Evolutionary conservation across 1,140 invertebrate species (phyloP).

Genomic region (Stegodyphus dumicola): DNA sequence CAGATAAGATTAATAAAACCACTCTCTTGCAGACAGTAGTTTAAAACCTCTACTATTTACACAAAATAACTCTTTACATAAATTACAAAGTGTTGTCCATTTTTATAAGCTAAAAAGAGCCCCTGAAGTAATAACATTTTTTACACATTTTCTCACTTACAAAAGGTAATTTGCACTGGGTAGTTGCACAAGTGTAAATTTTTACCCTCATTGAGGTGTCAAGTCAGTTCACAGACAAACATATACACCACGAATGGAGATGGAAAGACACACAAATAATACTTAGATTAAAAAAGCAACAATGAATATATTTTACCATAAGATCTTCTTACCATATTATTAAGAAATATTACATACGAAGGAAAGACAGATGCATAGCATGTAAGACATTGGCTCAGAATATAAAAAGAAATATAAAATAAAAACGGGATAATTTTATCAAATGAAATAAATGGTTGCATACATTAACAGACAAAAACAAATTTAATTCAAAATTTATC

Average conservation of each 20-base stretch:
- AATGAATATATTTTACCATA: neutral
- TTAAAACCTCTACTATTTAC: slow-evolving; percentile 60
- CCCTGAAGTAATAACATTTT: slow-evolving; percentile 26
- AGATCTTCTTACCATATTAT: neutral
- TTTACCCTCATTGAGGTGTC: slow-evolving; percentile 38
- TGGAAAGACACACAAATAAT: slow-evolving; percentile 48
- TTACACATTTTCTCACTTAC: slow-evolving; percentile 22
- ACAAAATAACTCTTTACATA: slow-evolving; percentile 61
- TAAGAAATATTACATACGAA: neutral
- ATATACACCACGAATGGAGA: slow-evolving; percentile 37
- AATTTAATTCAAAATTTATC: no score
- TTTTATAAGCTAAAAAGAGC: slow-evolving; percentile 54
- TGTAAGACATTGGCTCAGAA: no score
- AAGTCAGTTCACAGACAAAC: slow-evolving; percentile 20
- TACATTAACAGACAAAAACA: no score
- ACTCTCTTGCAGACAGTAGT: slow-evolving; percentile 54
- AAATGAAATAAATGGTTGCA: no score
- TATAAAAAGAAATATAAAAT: no score
- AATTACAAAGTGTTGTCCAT: slow-evolving; percentile 58
- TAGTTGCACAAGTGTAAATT: slow-evolving; percentile 31
- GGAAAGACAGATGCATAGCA: neutral
- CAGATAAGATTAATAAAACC: slow-evolving; percentile 51
- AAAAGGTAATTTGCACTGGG: slow-evolving; percentile 59
- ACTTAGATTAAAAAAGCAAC: neutral
- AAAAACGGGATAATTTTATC: no score